These are phyloP conservation scores for Pangasius larnaudii DNA, from an alignment of 2,797 vertebrate genomes.

Conservation along the genomic window DNA sequence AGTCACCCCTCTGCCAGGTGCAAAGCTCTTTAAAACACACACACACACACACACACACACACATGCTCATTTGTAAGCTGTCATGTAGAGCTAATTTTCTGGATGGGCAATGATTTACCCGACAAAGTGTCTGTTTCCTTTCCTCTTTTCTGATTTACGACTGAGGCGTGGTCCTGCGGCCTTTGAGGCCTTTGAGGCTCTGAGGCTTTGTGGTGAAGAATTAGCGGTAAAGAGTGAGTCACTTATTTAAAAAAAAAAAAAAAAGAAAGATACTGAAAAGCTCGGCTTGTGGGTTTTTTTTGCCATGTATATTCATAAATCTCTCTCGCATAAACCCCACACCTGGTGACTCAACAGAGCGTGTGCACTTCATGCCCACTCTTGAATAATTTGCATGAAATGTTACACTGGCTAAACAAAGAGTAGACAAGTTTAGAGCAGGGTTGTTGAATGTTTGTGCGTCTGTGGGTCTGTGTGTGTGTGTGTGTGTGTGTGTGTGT, in stretches of 20 bases:
- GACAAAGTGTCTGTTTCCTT: constrained; percentile 54
- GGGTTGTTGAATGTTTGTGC: too few relatives aligned
- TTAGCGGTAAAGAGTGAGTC: constrained; percentile 14
- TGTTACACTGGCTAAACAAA: constrained; percentile 11
- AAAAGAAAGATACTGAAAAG: constrained; percentile 12
- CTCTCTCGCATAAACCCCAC: constrained; percentile 10
- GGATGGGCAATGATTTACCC: constrained; percentile 55
- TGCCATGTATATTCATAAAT: not conserved
- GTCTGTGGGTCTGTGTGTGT: not conserved
- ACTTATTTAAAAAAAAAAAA: not conserved
- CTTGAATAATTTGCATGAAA: constrained; percentile 20
- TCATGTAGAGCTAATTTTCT: constrained; percentile 68
- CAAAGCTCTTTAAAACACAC: constrained; percentile 46
- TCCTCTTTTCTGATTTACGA: constrained; percentile 57
- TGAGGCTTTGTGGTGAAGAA: constrained; percentile 28
- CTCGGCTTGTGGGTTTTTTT: not conserved
- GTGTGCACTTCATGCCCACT: constrained; percentile 10
- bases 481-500: not conserved
- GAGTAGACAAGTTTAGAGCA: not conserved
- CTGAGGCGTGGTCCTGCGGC: constrained; percentile 20
- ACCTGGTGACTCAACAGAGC: constrained; percentile 19
- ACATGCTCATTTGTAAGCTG: constrained; percentile 71
- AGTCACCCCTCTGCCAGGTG: constrained; percentile 76
- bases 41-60: constrained; percentile 49
- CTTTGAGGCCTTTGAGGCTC: constrained; percentile 45